Conservation (phyloP, 2,797 vertebrate species). For the Champsocephalus gunnari region DNA sequence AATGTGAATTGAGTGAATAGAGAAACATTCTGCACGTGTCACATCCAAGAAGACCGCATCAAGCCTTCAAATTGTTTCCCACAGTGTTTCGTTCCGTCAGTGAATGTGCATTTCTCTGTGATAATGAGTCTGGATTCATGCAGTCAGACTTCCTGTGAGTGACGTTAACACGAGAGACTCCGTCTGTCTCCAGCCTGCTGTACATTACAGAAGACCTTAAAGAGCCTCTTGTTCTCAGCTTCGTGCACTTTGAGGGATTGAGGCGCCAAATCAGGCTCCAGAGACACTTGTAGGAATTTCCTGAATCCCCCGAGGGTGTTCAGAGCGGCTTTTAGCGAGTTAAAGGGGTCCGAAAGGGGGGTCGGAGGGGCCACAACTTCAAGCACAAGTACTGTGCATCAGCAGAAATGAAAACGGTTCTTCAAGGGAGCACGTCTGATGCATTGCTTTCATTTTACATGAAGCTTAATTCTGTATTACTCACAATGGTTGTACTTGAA, state of each 20-base stretch:
- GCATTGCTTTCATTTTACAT: neutral
- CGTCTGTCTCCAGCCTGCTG: slow-evolving; percentile 51
- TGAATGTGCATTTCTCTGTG: neutral
- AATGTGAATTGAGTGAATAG: neutral
- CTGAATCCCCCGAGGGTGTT: slow-evolving; percentile 17
- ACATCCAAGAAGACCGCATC: too few relatives aligned
- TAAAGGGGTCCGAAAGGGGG: neutral
- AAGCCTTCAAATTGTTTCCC: slow-evolving; percentile 29
- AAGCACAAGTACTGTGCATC: neutral
- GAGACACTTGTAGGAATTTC: slow-evolving; percentile 49
- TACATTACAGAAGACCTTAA: slow-evolving; percentile 56
- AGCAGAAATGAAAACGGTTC: neutral
- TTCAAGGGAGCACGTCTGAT: neutral
- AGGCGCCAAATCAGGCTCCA: slow-evolving; percentile 33
- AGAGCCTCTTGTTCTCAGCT: slow-evolving; percentile 45
- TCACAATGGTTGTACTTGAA: too few relatives aligned
- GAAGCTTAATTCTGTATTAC: neutral
- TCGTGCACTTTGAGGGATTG: slow-evolving; percentile 4
- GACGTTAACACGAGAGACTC: slow-evolving; percentile 57
- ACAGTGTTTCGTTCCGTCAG: slow-evolving; percentile 2
- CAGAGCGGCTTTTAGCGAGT: neutral
- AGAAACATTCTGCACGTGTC: neutral
- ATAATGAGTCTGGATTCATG: slow-evolving; percentile 59
- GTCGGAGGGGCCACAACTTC: neutral
- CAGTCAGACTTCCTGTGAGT: slow-evolving; percentile 59